Evolutionary conservation across 2,888 invertebrate genomes (phyloP).

Genomic region (Dasysyrphus albostriatus): DNA sequence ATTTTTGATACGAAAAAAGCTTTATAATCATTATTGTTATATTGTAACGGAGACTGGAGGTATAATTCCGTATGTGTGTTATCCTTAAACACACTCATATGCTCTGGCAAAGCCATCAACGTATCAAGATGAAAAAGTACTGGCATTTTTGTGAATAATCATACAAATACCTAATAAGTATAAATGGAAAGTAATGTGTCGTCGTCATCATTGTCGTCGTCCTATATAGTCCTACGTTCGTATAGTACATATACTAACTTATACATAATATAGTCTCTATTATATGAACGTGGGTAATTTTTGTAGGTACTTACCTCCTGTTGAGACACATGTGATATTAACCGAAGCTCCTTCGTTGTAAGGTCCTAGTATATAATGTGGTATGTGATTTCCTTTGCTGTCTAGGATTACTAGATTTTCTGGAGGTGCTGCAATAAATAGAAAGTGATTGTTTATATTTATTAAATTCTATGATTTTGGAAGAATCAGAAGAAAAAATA

Average conservation of each 20-base stretch:
- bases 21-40: conserved; percentile 60
- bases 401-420: conserved; percentile 91
- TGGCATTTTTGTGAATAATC: conserved; percentile 51
- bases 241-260: neutral
- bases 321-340: conserved; percentile 92
- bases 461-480: neutral
- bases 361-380: conserved; percentile 91
- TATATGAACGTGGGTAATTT: no score
- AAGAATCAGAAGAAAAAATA: neutral
- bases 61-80: neutral
- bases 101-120: conserved; percentile 20
- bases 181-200: conserved; percentile 48
- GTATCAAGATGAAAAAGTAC: conserved; percentile 31
- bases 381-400: conserved; percentile 90
- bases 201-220: neutral
- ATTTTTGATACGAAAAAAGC: conserved; percentile 51
- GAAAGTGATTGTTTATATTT: neutral
- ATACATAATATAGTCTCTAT: neutral
- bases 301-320: conserved; percentile 88
- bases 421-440: conserved; percentile 90
- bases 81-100: conserved; percentile 26
- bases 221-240: no score
- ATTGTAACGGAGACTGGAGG: conserved; percentile 13
- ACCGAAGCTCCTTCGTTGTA: conserved; percentile 93
- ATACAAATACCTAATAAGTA: conserved; percentile 45